Percentiles rank a stretch among this genome's conserved stretches.
Conservation (phyloP, 2,797 vertebrate species). For the Phoebastria nigripes region DNA sequence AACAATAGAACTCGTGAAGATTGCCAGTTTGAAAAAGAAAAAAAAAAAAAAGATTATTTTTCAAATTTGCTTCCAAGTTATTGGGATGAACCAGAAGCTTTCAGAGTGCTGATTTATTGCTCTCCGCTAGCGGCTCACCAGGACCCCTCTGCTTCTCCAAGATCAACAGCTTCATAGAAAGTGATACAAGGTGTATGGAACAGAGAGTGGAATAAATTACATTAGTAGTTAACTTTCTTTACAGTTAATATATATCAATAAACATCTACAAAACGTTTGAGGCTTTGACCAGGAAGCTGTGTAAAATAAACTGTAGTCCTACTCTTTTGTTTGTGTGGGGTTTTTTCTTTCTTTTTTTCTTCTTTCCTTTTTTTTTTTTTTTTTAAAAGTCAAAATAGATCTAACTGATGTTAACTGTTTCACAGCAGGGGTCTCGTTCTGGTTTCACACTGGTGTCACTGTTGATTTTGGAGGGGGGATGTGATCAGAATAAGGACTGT, state of each 20-base stretch:
- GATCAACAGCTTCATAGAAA: constrained; percentile 71
- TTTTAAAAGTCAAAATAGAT: constrained; percentile 23
- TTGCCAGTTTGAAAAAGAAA: not conserved
- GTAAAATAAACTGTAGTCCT: constrained; percentile 27
- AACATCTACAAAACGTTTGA: constrained; percentile 56
- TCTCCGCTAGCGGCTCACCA: constrained; percentile 22
- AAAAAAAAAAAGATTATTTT: not conserved
- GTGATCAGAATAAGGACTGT: constrained; percentile 59
- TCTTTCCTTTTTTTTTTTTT: not conserved
- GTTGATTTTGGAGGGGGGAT: constrained; percentile 52
- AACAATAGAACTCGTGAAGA: constrained; percentile 41
- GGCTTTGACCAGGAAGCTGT: constrained; percentile 48
- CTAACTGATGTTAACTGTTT: constrained; percentile 67
- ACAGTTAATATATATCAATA: constrained; percentile 62
- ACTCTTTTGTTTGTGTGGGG: not conserved
- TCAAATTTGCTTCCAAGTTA: constrained; percentile 56
- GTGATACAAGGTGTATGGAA: constrained; percentile 49
- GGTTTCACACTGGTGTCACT: constrained; percentile 65
- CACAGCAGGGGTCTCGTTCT: constrained; percentile 48
- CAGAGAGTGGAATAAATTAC: constrained; percentile 69
- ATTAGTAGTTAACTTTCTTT: constrained; percentile 63
- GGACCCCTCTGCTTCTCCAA: constrained; percentile 61
- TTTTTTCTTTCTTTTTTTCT: not conserved
- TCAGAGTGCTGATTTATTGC: constrained; percentile 67
- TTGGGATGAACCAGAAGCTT: constrained; percentile 70